Conservation (phyloP, 2,113 vertebrate species). For the Podocnemis expansa region DNA sequence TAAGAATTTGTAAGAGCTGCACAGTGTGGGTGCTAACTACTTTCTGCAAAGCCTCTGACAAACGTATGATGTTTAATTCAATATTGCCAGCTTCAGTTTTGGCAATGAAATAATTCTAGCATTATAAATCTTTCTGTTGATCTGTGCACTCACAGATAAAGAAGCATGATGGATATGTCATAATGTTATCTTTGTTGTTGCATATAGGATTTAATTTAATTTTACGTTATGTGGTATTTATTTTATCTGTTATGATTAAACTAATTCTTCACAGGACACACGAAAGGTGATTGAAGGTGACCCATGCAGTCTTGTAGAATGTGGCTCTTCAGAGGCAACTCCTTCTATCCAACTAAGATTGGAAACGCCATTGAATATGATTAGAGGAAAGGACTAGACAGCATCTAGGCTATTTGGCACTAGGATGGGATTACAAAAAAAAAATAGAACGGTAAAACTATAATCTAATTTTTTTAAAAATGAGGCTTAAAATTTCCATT, state of each 20-base stretch:
- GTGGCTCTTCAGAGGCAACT: slow-evolving; percentile 46
- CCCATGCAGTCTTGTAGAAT: slow-evolving; percentile 54
- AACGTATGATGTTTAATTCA: slow-evolving; percentile 60
- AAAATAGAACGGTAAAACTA: slow-evolving; percentile 72
- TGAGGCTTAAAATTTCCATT: slow-evolving; percentile 80
- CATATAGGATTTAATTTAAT: slow-evolving; percentile 62
- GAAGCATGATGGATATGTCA: slow-evolving; percentile 38
- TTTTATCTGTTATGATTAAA: slow-evolving; percentile 62
- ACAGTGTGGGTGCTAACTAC: neutral
- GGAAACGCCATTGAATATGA: slow-evolving; percentile 48
- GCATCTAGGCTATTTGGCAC: slow-evolving; percentile 18
- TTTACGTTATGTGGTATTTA: slow-evolving; percentile 51
- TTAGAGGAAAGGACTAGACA: slow-evolving; percentile 38
- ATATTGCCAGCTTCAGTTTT: slow-evolving; percentile 56
- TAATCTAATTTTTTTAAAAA: slow-evolving; percentile 83
- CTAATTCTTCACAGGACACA: slow-evolving; percentile 67
- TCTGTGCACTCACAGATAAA: slow-evolving; percentile 59
- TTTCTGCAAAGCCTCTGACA: slow-evolving; percentile 54
- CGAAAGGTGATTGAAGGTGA: slow-evolving; percentile 70
- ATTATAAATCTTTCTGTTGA: slow-evolving; percentile 63
- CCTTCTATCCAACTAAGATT: slow-evolving; percentile 24
- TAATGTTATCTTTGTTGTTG: slow-evolving; percentile 62
- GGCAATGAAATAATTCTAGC: slow-evolving; percentile 51
- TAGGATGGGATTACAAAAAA: slow-evolving; percentile 57
- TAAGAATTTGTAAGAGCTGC: neutral